Base-by-base conservation (phyloP, 2,797 vertebrate species). In the Hippocampus kuda region DNA sequence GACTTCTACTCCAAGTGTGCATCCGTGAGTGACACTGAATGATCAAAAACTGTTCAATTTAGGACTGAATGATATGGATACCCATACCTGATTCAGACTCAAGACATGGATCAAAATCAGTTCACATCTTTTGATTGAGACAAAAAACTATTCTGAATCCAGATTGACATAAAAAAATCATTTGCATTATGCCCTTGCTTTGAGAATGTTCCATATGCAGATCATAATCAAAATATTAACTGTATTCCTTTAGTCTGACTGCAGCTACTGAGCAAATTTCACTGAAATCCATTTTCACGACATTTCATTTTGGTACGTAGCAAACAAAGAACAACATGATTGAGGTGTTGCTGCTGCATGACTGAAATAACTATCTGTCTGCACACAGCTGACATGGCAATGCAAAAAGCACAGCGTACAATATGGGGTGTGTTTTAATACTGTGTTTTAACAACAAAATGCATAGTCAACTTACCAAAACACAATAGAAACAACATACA, bases 341-440 rank as follows among this genome's bases (percentile, higher is more conserved):
- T 24, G 1, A 10, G 10, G 53, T 54, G 53, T 54, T 56, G 53
- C 34, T 68, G 34, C 60, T 57, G 22, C 26, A 22, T 20, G 3
- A 34, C 0, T 13, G 48, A 70, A 70, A 22, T 11, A 67, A 62
- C 48, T 59, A 34, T 69, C 65, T 18, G 30, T 41, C 64, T 2
- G 1, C 70, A 69, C 65, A 57, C 72, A 74, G 67, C 70, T 76
- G 71, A 68, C 24, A 10, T 54, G 68, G 59, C 18, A 15, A 56
- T 20, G 20, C 34, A 53, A 42, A 22, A 13, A 22, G 24, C 1
- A 54, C 10, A n/a, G 3, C 11, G n/a, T 54, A 8, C 53, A 11
- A 10, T 0, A 54, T 9, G 22, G n/a, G 20, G 7, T 51, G 7
- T 8, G 49, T 51, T 51, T 18, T 49, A 49, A 15, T 13, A n/a